Percentiles rank a stretch among this genome's conserved stretches.
phyloP scores from a whole-genome alignment of 2,113 vertebrate species.

The Nanorana parkeri region DNA sequence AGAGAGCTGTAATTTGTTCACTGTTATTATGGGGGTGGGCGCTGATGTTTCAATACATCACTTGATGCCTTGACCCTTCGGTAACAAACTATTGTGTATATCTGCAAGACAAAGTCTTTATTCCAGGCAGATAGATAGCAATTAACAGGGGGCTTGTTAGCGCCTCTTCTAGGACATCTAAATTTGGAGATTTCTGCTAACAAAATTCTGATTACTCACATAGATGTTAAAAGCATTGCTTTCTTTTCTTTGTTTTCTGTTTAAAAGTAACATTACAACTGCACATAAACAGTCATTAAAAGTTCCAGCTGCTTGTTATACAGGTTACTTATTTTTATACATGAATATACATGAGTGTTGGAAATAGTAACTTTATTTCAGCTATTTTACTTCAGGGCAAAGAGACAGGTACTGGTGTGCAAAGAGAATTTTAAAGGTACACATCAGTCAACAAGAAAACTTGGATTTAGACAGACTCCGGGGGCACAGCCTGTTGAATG shows the following conservation, averaged over 20 bases:
- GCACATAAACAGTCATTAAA: neutral
- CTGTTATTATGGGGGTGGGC: constrained; percentile 48
- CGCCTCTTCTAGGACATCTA: constrained; percentile 38
- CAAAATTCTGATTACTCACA: constrained; percentile 5
- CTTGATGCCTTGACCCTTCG: constrained; percentile 47
- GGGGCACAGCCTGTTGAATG: no score
- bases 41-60: constrained; percentile 53
- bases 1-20: constrained; percentile 52
- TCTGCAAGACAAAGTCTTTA: constrained; percentile 42
- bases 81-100: constrained; percentile 55
- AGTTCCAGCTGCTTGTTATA: neutral
- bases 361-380: no score
- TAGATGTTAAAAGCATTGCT: constrained; percentile 16
- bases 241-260: neutral
- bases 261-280: constrained; percentile 23
- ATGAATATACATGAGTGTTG: no score
- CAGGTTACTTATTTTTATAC: neutral
- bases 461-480: no score
- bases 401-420: no score
- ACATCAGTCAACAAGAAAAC: no score
- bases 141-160: constrained; percentile 51
- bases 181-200: constrained; percentile 36
- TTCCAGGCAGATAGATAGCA: constrained; percentile 54
- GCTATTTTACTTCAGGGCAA: no score
- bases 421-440: no score